Evolutionary conservation across 2,888 invertebrate species (phyloP).

Genomic region (Platycnemis pennipes): DNA sequence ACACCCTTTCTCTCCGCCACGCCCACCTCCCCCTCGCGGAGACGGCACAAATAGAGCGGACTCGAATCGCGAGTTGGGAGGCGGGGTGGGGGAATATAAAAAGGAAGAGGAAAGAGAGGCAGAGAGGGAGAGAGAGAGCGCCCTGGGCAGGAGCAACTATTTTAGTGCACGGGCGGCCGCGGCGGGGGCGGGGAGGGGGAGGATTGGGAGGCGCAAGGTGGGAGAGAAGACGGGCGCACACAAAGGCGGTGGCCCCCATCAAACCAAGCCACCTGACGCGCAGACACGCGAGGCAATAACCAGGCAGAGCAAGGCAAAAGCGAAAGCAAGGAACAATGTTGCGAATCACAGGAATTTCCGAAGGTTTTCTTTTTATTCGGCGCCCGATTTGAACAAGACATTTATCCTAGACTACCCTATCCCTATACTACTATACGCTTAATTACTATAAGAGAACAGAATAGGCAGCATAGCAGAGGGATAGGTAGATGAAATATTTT

Average conservation of each 20-base stretch:
- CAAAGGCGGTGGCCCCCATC: too few relatives aligned
- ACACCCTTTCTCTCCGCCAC: not conserved
- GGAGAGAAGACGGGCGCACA: not conserved
- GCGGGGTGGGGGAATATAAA: not conserved
- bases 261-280: not conserved
- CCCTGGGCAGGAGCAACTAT: not conserved
- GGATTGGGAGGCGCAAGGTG: not conserved
- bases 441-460: too few relatives aligned
- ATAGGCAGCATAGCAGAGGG: too few relatives aligned
- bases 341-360: too few relatives aligned
- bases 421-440: too few relatives aligned
- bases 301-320: not conserved
- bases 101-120: not conserved
- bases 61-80: not conserved
- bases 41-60: constrained; percentile 20
- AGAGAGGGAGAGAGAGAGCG: not conserved
- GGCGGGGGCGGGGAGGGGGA: not conserved
- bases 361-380: too few relatives aligned
- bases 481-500: too few relatives aligned
- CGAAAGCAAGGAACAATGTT: too few relatives aligned
- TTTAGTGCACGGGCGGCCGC: not conserved
- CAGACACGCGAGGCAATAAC: not conserved
- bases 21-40: not conserved
- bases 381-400: too few relatives aligned
- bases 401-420: too few relatives aligned